These are phyloP conservation scores for Aphelenchoides fujianensis DNA, from an alignment of 1,140 invertebrate species.

Conservation along the genomic window DNA sequence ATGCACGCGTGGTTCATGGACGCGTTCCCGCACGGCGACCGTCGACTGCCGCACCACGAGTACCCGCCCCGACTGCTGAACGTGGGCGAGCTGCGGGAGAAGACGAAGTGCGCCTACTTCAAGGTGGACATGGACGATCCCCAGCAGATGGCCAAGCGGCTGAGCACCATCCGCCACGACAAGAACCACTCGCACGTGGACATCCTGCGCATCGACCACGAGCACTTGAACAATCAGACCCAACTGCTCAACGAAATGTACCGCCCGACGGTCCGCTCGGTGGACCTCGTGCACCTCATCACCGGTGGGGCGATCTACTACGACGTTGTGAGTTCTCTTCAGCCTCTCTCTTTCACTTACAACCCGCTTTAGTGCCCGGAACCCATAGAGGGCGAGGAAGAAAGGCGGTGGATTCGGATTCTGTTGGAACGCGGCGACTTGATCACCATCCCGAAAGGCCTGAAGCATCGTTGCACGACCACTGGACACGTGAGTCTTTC, in stretches of 20 bases:
- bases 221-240: neutral
- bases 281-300: neutral
- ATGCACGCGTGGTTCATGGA: conserved; percentile 12
- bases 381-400: neutral
- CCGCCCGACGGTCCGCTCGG: neutral
- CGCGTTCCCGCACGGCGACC: neutral
- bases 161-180: conserved; percentile 36
- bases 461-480: neutral
- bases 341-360: neutral
- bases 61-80: neutral
- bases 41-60: conserved; percentile 4
- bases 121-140: conserved; percentile 48
- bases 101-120: neutral
- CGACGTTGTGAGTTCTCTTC: neutral
- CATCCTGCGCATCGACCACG: neutral
- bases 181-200: neutral
- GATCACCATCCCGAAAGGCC: conserved; percentile 3
- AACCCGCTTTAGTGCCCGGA: neutral
- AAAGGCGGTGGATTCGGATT: conserved; percentile 2
- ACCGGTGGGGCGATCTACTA: neutral
- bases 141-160: conserved; percentile 37
- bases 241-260: conserved; percentile 11
- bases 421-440: conserved; percentile 3
- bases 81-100: neutral
- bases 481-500: neutral